Percentiles rank a stretch among this genome's conserved stretches.
Conservation (phyloP, 2,888 invertebrate genomes). For the Mythimna lalbum region DNA sequence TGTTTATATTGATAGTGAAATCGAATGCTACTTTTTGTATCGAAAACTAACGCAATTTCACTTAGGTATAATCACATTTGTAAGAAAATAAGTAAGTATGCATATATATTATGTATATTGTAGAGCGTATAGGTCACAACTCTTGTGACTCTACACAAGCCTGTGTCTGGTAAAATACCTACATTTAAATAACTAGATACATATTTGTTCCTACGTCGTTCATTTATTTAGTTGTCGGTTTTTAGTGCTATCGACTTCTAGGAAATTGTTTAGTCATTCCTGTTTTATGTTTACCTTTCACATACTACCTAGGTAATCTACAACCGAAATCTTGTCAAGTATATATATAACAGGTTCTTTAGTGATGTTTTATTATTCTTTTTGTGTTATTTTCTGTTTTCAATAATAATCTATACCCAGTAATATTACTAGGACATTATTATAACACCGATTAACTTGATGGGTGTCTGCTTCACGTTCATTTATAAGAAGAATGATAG, state of each 20-base stretch:
- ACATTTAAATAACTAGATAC: slow-evolving; percentile 29
- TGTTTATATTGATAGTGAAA: background rate
- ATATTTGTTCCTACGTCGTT: slow-evolving; percentile 51
- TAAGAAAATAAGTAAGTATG: background rate
- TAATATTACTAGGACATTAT: background rate
- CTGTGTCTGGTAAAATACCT: slow-evolving; percentile 26
- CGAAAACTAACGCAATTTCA: slow-evolving; percentile 22
- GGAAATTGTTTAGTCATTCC: slow-evolving; percentile 45
- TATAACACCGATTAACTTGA: background rate
- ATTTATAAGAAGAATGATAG: background rate
- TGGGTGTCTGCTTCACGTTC: background rate
- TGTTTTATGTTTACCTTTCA: slow-evolving; percentile 18
- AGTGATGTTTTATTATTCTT: background rate
- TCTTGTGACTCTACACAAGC: slow-evolving; percentile 23
- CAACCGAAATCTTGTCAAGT: slow-evolving; percentile 6
- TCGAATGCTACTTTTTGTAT: slow-evolving; percentile 10
- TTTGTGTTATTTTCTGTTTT: background rate
- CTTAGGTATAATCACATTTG: slow-evolving; percentile 19
- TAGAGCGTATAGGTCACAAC: slow-evolving; percentile 34
- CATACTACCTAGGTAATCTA: background rate
- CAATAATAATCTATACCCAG: background rate
- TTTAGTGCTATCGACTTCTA: slow-evolving; percentile 43
- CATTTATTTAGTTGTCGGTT: slow-evolving; percentile 48
- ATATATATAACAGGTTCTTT: slow-evolving; percentile 2
- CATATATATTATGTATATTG: background rate